phyloP scores from a whole-genome alignment of 2,888 invertebrate genomes.

The Morpho achilles region DNA sequence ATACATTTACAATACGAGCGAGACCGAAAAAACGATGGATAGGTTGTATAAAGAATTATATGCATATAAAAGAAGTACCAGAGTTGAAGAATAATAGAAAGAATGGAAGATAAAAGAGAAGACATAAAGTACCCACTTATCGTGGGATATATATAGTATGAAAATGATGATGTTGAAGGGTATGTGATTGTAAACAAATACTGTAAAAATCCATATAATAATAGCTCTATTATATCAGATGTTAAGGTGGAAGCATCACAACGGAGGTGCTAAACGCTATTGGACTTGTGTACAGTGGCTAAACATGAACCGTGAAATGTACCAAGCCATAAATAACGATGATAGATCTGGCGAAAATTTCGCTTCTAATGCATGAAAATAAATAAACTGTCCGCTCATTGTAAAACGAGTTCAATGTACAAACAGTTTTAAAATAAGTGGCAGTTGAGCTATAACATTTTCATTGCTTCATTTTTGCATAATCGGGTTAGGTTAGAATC shows the following conservation, averaged over 20 bases:
- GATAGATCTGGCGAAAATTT: slow-evolving; percentile 7
- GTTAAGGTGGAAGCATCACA: neutral
- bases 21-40: no score
- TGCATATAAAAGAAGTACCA: no score
- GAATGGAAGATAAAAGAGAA: no score
- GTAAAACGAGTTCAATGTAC: neutral
- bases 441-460: no score
- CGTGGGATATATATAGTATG: no score
- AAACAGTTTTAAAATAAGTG: slow-evolving; percentile 4
- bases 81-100: no score
- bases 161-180: no score
- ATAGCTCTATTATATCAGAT: slow-evolving; percentile 4
- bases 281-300: neutral
- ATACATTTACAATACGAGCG: no score
- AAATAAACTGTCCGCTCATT: slow-evolving; percentile 8
- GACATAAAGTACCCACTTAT: no score
- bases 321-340: slow-evolving; percentile 10
- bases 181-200: no score
- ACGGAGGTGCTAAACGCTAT: neutral
- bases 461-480: no score
- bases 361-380: slow-evolving; percentile 2
- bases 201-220: neutral
- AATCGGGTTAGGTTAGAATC: neutral
- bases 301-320: slow-evolving; percentile 5
- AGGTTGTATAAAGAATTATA: no score